These are phyloP conservation scores for Rhombomys opimus DNA, from an alignment of 2,113 vertebrate genomes.

Conservation along the genomic window DNA sequence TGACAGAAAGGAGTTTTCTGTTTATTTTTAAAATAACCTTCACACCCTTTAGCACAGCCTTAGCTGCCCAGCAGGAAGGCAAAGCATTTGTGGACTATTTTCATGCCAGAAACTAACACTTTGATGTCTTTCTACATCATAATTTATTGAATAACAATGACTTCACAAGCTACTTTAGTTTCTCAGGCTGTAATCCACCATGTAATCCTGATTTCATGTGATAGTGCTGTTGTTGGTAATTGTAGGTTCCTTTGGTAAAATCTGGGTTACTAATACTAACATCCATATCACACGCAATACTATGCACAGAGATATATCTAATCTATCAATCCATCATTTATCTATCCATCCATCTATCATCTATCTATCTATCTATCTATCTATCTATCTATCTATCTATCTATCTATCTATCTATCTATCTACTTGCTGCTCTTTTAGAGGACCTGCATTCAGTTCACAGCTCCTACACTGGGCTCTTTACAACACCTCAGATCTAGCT, in stretches of 20 bases:
- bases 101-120: neutral
- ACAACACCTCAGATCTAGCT: neutral
- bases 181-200: neutral
- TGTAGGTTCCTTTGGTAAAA: neutral
- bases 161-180: neutral
- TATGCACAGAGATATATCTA: neutral
- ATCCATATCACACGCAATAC: neutral
- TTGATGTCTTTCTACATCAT: neutral
- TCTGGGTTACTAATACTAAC: neutral
- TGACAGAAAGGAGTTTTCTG: neutral
- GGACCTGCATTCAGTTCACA: neutral
- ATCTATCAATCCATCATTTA: neutral
- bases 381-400: neutral
- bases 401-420: neutral
- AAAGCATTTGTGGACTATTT: neutral
- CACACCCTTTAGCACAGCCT: neutral
- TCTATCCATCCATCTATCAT: no score
- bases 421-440: neutral
- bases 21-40: neutral
- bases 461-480: neutral
- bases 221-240: neutral
- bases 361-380: neutral
- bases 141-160: neutral
- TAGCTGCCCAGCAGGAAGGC: neutral
- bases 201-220: neutral